Evolutionary conservation across 2,888 invertebrate species (phyloP).

Genomic region (Germaria angustata): DNA sequence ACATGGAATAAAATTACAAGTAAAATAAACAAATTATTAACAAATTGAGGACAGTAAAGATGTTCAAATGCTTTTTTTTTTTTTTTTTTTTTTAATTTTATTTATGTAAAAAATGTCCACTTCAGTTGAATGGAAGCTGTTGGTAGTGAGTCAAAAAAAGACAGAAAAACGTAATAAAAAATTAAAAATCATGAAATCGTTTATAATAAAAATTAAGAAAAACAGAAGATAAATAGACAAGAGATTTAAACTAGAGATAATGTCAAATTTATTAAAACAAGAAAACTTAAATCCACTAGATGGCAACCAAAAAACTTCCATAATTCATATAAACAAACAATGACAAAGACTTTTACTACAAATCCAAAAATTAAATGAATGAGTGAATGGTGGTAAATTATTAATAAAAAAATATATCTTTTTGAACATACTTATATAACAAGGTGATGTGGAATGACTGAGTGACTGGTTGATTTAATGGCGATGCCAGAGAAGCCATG

Average conservation of each 20-base stretch:
- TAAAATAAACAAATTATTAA: slow-evolving; percentile 37
- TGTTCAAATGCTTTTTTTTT: background rate
- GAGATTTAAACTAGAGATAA: slow-evolving; percentile 57
- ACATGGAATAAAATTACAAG: slow-evolving; percentile 10
- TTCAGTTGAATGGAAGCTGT: slow-evolving; percentile 29
- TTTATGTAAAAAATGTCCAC: slow-evolving; percentile 59
- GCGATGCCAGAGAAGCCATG: background rate
- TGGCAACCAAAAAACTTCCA: background rate
- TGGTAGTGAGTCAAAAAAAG: background rate
- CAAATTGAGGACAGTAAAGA: slow-evolving; percentile 49
- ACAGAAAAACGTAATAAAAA: background rate
- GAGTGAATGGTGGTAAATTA: slow-evolving; percentile 15
- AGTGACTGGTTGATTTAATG: slow-evolving; percentile 21
- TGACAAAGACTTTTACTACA: slow-evolving; percentile 45
- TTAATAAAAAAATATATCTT: background rate
- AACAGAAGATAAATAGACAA: slow-evolving; percentile 30
- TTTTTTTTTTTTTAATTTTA: slow-evolving; percentile 12
- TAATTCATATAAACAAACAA: slow-evolving; percentile 41
- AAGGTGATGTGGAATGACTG: slow-evolving; percentile 33
- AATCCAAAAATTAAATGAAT: slow-evolving; percentile 9
- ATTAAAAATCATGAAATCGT: slow-evolving; percentile 17
- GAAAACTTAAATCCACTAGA: slow-evolving; percentile 28
- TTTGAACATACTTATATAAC: background rate
- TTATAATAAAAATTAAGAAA: slow-evolving; percentile 7
- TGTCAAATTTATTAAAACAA: slow-evolving; percentile 64